A percentile compares a stretch with the other conserved stretches of the same genome.
phyloP scores from a whole-genome alignment of 2,888 invertebrate species.

The Heliconius charithonia region DNA sequence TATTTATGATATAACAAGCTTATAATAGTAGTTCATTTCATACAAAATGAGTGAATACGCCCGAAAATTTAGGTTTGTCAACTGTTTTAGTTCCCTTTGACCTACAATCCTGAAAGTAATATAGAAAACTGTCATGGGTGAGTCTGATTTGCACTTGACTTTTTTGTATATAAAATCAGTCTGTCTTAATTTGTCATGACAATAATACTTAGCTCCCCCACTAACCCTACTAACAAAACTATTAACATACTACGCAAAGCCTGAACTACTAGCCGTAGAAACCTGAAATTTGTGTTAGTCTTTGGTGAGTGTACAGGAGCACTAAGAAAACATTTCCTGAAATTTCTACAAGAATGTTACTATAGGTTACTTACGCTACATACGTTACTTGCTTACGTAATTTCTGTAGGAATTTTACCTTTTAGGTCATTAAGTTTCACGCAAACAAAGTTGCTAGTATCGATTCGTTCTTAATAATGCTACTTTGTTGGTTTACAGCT shows the following conservation, averaged over 20 bases:
- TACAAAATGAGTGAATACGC: too few relatives aligned
- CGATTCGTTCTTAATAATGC: neutral
- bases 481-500: neutral
- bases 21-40: too few relatives aligned
- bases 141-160: too few relatives aligned
- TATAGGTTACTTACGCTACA: neutral
- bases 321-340: neutral
- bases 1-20: too few relatives aligned
- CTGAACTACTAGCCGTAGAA: neutral
- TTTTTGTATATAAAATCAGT: too few relatives aligned
- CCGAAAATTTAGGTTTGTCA: too few relatives aligned
- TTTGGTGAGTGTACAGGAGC: neutral
- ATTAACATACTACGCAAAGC: neutral
- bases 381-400: neutral
- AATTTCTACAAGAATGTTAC: conserved; percentile 1
- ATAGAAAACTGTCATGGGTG: too few relatives aligned
- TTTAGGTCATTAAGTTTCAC: neutral
- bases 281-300: neutral
- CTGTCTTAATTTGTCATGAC: too few relatives aligned
- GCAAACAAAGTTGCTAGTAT: too few relatives aligned
- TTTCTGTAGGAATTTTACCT: neutral
- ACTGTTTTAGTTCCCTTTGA: too few relatives aligned
- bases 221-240: neutral
- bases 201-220: too few relatives aligned
- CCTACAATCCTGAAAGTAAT: too few relatives aligned